These are phyloP conservation scores for Phymatocera aterrima DNA, from an alignment of 2,888 invertebrate genomes.

Conservation along the genomic window DNA sequence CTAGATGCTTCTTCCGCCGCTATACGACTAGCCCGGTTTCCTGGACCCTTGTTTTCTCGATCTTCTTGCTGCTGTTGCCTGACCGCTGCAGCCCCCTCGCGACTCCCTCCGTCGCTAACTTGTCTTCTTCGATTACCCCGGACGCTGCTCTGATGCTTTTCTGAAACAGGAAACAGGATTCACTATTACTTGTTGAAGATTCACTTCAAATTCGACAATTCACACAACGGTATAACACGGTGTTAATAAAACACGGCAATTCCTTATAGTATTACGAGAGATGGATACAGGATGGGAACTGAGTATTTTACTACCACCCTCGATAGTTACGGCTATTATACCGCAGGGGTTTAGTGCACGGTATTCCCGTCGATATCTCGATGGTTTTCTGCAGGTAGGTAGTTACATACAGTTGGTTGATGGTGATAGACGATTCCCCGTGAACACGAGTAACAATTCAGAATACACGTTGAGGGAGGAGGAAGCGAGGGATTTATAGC, in stretches of 20 bases:
- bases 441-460: constrained; percentile 63
- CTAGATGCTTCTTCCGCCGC: constrained; percentile 52
- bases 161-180: constrained; percentile 60
- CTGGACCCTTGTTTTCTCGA: constrained; percentile 72
- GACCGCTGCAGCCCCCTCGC: constrained; percentile 53
- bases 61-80: constrained; percentile 64
- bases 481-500: constrained; percentile 69
- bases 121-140: constrained; percentile 66
- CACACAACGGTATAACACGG: not conserved
- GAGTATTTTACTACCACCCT: not conserved
- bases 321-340: not conserved
- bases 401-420: not conserved
- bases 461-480: constrained; percentile 52
- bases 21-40: constrained; percentile 62
- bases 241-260: not conserved
- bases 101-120: constrained; percentile 63
- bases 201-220: not conserved
- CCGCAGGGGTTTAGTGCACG: not conserved
- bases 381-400: not conserved
- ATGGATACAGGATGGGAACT: not conserved
- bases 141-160: constrained; percentile 60
- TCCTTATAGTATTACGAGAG: not conserved
- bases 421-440: constrained; percentile 42
- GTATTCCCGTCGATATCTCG: not conserved
- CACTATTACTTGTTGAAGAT: not conserved